These are phyloP conservation scores for Craniophora ligustri DNA, from an alignment of 2,888 invertebrate genomes.

Conservation along the genomic window DNA sequence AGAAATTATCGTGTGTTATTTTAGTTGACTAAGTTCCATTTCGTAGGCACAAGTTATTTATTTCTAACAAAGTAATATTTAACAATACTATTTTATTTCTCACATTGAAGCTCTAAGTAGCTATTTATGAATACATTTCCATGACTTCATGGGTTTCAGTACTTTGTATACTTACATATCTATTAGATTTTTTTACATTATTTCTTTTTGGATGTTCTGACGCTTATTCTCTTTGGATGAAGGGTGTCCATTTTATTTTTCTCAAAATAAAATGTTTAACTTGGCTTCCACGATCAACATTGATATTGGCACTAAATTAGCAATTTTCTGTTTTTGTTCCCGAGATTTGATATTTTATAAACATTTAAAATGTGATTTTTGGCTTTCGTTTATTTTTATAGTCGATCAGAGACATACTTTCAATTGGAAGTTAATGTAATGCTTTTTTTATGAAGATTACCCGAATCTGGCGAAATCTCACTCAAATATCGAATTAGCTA, in stretches of 20 bases:
- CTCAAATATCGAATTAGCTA: too few species aligned
- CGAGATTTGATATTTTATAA: constrained; percentile 36
- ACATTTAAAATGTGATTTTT: constrained; percentile 26
- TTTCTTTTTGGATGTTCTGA: constrained; percentile 1
- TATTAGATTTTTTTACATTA: not conserved
- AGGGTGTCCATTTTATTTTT: constrained; percentile 25
- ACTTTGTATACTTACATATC: too few species aligned
- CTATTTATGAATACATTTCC: too few species aligned
- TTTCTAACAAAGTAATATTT: not conserved
- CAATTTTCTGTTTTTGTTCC: constrained; percentile 31
- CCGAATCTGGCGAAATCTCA: too few species aligned
- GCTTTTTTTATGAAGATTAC: not conserved
- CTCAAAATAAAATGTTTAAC: constrained; percentile 35
- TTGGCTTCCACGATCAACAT: constrained; percentile 33
- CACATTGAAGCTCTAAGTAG: too few species aligned
- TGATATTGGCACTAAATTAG: constrained; percentile 29
- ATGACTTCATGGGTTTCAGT: too few species aligned
- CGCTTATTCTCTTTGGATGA: not conserved
- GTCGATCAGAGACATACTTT: constrained; percentile 1
- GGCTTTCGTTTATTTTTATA: constrained; percentile 2
- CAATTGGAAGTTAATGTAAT: not conserved
- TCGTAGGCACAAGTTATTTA: not conserved
- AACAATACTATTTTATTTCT: too few species aligned
- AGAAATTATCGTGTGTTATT: not conserved
- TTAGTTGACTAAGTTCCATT: not conserved